A percentile compares a stretch with the other conserved stretches of the same genome.
Conservation (phyloP, 2,797 vertebrate species). For the Periophthalmus magnuspinnatus region DNA sequence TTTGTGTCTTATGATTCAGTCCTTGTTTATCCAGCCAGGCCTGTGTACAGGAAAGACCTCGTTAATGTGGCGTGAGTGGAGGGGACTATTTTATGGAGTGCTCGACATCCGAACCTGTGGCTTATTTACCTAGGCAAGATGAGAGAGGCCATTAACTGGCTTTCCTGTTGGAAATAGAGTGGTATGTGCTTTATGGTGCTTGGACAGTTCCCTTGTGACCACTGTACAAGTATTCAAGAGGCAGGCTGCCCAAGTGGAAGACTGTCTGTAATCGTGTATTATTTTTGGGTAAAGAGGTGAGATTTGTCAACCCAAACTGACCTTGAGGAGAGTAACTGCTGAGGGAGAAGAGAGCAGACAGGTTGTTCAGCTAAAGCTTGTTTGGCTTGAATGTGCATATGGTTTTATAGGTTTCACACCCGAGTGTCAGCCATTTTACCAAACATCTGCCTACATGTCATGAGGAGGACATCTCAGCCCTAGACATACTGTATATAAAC, state of each 20-base stretch:
- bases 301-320: constrained; percentile 14
- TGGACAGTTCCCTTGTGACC: constrained; percentile 42
- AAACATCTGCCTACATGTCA: constrained; percentile 46
- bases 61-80: constrained; percentile 35
- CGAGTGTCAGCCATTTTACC: constrained; percentile 45
- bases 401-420: constrained; percentile 59
- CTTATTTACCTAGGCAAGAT: constrained; percentile 56
- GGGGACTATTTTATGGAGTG: constrained; percentile 38
- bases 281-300: constrained; percentile 42
- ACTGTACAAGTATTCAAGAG: constrained; percentile 37
- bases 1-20: constrained; percentile 33
- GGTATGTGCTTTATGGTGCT: constrained; percentile 31
- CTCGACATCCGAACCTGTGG: constrained; percentile 39
- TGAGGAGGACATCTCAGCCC: constrained; percentile 14
- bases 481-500: constrained; percentile 9
- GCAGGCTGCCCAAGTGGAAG: constrained; percentile 28
- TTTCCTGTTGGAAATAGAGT: constrained; percentile 49
- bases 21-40: constrained; percentile 34
- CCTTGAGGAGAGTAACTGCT: neutral
- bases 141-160: constrained; percentile 37
- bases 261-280: constrained; percentile 47
- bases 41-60: constrained; percentile 41
- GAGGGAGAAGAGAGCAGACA: constrained; percentile 12
- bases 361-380: constrained; percentile 27
- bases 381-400: constrained; percentile 39